Conservation (phyloP, 53 echinoderm and acorn worm genomes). For the Mesocentrotus franciscanus region DNA sequence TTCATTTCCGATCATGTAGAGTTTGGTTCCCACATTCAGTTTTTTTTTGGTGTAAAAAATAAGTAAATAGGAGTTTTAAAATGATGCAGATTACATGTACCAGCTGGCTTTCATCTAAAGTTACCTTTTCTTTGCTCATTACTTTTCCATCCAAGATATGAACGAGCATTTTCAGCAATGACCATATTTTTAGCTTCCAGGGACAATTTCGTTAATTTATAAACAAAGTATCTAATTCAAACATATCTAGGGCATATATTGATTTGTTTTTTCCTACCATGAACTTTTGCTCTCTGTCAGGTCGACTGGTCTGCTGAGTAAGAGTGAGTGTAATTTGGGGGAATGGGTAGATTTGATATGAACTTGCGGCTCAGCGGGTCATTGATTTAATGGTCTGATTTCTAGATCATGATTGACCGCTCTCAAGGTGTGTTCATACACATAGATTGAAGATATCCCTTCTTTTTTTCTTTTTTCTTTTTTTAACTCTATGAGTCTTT, state of each 20-base stretch:
- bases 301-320: not conserved
- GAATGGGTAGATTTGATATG: slow-evolving; percentile 39
- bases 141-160: not conserved
- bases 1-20: no score
- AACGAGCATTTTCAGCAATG: not conserved
- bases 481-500: no score
- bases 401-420: slow-evolving; percentile 57
- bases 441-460: not conserved
- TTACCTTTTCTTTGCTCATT: not conserved
- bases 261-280: slow-evolving; percentile 21
- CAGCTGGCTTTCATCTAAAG: not conserved
- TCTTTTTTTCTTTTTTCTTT: not conserved
- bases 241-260: slow-evolving; percentile 43
- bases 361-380: slow-evolving; percentile 51
- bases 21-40: no score
- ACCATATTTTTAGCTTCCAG: not conserved
- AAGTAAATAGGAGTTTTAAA: no score
- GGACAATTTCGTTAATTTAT: not conserved
- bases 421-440: not conserved
- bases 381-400: slow-evolving; percentile 61
- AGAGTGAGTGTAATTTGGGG: slow-evolving; percentile 49
- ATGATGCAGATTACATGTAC: not conserved
- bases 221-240: not conserved
- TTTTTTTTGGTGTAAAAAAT: no score
- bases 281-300: not conserved